A percentile compares a stretch with the other conserved stretches of the same genome.
Evolutionary conservation across 2,113 vertebrate genomes (phyloP).

Genomic region (Coracopsis vasa): DNA sequence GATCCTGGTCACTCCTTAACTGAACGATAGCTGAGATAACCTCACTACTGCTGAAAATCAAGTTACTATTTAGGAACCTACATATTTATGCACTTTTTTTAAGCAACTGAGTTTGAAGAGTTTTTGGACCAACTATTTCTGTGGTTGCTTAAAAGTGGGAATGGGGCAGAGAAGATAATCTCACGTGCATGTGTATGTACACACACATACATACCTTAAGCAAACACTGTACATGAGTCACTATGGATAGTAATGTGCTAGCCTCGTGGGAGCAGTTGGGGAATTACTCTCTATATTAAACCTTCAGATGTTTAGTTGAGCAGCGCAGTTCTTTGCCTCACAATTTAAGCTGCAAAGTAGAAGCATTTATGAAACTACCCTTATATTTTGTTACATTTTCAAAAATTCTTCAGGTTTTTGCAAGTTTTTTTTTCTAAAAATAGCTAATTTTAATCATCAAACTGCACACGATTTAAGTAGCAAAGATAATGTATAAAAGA

Average conservation of each 20-base stretch:
- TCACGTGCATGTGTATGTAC: fast-evolving
- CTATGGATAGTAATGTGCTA: neutral
- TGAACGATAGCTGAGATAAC: neutral
- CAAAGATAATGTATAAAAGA: constrained; percentile 69
- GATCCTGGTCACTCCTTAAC: neutral
- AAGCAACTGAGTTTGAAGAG: neutral
- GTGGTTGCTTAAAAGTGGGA: neutral
- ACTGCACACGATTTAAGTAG: constrained; percentile 54
- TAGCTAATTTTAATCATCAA: constrained; percentile 65
- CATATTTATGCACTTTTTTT: neutral
- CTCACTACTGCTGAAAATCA: neutral
- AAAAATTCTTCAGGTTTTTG: constrained; percentile 59
- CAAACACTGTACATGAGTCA: constrained; percentile 7
- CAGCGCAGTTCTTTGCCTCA: neutral
- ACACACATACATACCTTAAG: neutral
- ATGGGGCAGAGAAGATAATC: neutral
- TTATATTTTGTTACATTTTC: constrained; percentile 47
- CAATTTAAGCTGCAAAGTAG: constrained; percentile 49
- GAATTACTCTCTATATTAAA: constrained; percentile 27
- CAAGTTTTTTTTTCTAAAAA: constrained; percentile 46
- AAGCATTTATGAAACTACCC: constrained; percentile 31
- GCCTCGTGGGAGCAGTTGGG: neutral
- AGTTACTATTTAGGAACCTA: neutral
- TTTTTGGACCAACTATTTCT: neutral
- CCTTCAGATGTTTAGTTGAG: neutral